Percentiles rank a stretch among this genome's conserved stretches.
Conservation (phyloP, 2,113 vertebrate genomes). For the Clinocottus analis region DNA sequence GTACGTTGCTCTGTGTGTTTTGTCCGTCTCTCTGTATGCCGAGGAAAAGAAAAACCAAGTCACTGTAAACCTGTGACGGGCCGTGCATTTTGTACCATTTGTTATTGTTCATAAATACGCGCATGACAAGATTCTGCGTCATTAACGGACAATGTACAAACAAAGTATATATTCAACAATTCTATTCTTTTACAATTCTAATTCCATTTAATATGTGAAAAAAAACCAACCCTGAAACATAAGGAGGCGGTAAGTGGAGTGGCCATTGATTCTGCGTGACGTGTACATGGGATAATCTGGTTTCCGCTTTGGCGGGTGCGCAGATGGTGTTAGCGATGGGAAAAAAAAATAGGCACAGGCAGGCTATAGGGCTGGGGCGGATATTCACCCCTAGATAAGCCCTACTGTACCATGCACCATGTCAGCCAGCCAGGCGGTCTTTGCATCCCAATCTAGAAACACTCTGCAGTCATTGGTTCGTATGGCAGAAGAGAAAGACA, state of each 20-base stretch:
- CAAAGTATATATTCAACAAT: background rate
- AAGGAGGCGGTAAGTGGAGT: constrained; percentile 30
- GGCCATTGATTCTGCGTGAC: constrained; percentile 68
- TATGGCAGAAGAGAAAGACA: background rate
- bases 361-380: constrained; percentile 57
- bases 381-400: constrained; percentile 75
- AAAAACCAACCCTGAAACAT: constrained; percentile 25
- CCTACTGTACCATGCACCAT: constrained; percentile 54
- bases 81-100: too few species aligned
- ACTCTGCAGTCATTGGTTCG: background rate
- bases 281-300: constrained; percentile 77
- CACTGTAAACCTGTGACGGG: too few species aligned
- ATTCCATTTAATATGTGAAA: constrained; percentile 14
- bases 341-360: constrained; percentile 69
- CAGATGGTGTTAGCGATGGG: constrained; percentile 75
- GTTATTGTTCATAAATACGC: too few species aligned
- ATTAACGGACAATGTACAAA: too few species aligned
- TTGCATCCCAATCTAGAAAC: constrained; percentile 27
- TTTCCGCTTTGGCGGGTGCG: constrained; percentile 72
- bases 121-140: too few species aligned
- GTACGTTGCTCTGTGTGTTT: too few species aligned
- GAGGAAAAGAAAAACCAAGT: too few species aligned
- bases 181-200: background rate
- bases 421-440: constrained; percentile 37
- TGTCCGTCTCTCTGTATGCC: too few species aligned